phyloP scores from a whole-genome alignment of 2,797 vertebrate genomes.

The Enteromius trimaculatus region DNA sequence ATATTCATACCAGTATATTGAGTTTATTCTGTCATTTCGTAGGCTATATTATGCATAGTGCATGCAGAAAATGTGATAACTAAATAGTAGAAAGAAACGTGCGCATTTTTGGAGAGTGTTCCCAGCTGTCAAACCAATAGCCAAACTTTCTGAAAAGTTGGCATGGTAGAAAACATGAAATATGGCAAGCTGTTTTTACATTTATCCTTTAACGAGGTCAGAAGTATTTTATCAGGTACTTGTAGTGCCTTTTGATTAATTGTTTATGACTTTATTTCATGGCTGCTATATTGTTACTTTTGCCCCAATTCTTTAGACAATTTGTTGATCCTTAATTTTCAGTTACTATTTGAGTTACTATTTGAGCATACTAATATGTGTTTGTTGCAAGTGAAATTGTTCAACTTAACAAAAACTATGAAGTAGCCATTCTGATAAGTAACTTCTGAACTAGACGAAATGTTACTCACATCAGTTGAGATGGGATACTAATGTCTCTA shows the following conservation, averaged over 20 bases:
- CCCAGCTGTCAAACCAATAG: constrained; percentile 37
- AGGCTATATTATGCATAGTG: neutral
- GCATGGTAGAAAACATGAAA: constrained; percentile 40
- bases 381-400: neutral
- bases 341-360: neutral
- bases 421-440: neutral
- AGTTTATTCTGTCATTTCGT: neutral
- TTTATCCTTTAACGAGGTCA: neutral
- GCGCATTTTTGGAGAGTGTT: neutral
- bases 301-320: neutral
- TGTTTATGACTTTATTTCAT: neutral
- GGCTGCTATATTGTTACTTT: neutral
- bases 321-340: neutral
- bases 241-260: neutral
- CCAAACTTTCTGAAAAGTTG: constrained; percentile 30
- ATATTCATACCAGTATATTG: neutral
- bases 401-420: neutral
- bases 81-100: neutral
- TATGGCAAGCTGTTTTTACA: constrained; percentile 25
- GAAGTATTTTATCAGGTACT: neutral
- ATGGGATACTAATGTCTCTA: neutral
- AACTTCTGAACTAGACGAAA: too few relatives aligned
- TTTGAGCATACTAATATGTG: neutral
- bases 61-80: neutral
- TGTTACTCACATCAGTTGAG: neutral